These are phyloP conservation scores for Montipora cactus DNA, from an alignment of 64 coral and sea anemone genomes.

Conservation along the genomic window DNA sequence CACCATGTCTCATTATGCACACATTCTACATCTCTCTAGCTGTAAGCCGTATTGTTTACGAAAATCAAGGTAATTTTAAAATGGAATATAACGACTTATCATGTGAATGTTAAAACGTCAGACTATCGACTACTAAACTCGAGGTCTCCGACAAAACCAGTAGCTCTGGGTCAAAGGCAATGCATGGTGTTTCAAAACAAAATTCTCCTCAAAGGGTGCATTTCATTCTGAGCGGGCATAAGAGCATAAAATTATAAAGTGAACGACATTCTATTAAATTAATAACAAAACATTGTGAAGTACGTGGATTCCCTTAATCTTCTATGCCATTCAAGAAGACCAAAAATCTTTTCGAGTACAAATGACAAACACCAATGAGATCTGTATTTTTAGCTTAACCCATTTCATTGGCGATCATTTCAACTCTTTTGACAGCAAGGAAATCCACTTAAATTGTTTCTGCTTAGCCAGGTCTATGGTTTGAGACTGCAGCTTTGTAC, in stretches of 20 bases:
- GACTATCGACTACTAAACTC: not conserved
- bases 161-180: too few species aligned
- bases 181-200: too few species aligned
- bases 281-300: not conserved
- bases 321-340: not conserved
- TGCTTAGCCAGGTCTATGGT: not conserved
- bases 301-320: not conserved
- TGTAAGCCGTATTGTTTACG: not conserved
- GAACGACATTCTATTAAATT: not conserved
- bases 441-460: not conserved
- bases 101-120: not conserved
- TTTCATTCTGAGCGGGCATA: not conserved
- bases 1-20: not conserved
- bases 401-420: too few species aligned
- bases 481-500: not conserved
- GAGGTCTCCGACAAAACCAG: not conserved
- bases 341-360: not conserved
- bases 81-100: constrained; percentile 1
- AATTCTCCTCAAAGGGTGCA: not conserved
- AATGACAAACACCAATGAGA: not conserved
- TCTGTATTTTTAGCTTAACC: too few species aligned
- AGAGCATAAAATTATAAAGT: too few species aligned
- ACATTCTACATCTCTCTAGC: not conserved
- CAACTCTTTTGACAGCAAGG: too few species aligned
- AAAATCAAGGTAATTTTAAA: constrained; percentile 45